Base-by-base conservation (phyloP, 2,888 invertebrate genomes). In the Agonopterix heracliana region DNA sequence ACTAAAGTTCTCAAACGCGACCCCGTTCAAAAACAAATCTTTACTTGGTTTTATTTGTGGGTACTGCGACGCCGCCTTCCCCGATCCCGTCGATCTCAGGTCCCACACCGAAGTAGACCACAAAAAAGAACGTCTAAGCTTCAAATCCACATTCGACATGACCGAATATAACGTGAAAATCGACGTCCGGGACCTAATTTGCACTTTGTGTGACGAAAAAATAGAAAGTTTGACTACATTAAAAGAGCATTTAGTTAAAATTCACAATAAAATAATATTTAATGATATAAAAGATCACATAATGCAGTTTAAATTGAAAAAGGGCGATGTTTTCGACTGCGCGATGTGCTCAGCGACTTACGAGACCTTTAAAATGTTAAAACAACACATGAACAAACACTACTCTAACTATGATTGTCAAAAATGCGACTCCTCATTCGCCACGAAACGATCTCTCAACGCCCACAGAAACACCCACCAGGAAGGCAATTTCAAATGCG, bases 301-400 rank as follows among this genome's bases (percentile, higher is more conserved):
- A 8, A 50, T 79, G 14, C 82, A 82, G 43, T 88, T 82, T 40
- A 85, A 79, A 12, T 44, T 88, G 41, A 78, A 71, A n/a, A 76
- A 78, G 42, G 84, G 81, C 0, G 81, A 82, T 0, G 60, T 74
- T 0, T 81, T 77, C 13, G 77, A 83, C 8, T 87, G 86, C 51
- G 75, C 72, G 0, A 66, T 83, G 68, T 87, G 86, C 38, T 50
- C 78, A 0, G 71, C 78, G 0, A 81, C 77, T 0, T 86, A 85
- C 45, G 86, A 86, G 44, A 86, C 85, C 0, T 87, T 85, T 47
- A 84, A 85, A 46, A 85, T 81, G 82, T 13, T 87, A 0, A 81
- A 81, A 56, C 85, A 84, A 34, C 86, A 87, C 41, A 86, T 87
- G 86, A 86, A 87, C 8, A 68, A 68, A 1, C 86, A 86, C 54